Conservation (phyloP, 2,888 invertebrate genomes). For the Slavum lentiscoides region DNA sequence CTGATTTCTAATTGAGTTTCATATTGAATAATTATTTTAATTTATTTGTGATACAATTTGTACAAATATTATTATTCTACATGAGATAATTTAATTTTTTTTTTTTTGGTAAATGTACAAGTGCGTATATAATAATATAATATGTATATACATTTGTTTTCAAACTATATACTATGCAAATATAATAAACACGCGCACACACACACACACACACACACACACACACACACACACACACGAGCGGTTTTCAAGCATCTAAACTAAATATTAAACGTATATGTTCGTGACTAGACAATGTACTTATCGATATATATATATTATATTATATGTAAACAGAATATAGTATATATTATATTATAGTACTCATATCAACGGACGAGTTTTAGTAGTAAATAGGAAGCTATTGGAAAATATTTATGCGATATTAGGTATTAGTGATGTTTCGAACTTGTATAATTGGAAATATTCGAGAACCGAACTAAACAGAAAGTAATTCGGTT, state of each 20-base stretch:
- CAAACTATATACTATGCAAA: background rate
- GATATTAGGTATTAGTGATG: background rate
- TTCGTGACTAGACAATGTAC: slow-evolving; percentile 28
- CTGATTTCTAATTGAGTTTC: background rate
- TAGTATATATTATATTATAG: too few relatives aligned
- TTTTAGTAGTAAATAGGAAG: background rate
- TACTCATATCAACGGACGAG: background rate
- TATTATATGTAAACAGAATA: background rate
- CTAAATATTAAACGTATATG: background rate
- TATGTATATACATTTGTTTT: too few relatives aligned
- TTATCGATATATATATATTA: slow-evolving; percentile 2
- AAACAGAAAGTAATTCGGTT: too few relatives aligned
- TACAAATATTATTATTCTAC: background rate
- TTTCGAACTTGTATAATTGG: too few relatives aligned
- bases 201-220: too few relatives aligned
- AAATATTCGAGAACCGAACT: too few relatives aligned
- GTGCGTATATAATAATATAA: too few relatives aligned
- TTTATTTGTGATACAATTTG: background rate
- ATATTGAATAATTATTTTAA: background rate
- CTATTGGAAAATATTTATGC: background rate
- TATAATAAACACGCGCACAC: background rate
- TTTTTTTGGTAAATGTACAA: background rate
- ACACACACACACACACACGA: too few relatives aligned
- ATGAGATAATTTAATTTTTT: background rate
- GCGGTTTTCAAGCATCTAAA: background rate